Percentiles rank a stretch among this genome's conserved stretches.
These are phyloP conservation scores for Recurvirostra avosetta DNA, from an alignment of 2,113 vertebrate species.

Conservation along the genomic window DNA sequence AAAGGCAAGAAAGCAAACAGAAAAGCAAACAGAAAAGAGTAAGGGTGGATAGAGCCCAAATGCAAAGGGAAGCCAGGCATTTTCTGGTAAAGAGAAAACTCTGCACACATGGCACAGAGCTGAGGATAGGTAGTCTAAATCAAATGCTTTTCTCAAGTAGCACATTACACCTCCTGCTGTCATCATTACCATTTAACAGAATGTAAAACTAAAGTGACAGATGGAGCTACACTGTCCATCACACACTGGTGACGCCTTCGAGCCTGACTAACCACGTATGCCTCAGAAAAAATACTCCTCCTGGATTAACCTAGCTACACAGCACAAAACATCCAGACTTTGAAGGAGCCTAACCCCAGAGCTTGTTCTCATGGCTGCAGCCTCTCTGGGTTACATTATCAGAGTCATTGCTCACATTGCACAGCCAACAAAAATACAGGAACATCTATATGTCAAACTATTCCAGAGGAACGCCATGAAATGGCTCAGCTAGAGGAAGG, in stretches of 20 bases:
- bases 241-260: accelerated
- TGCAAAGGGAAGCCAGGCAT: background rate
- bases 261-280: background rate
- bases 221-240: background rate
- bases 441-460: background rate
- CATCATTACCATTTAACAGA: background rate
- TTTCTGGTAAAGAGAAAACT: background rate
- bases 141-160: background rate
- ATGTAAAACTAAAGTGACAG: background rate
- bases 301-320: background rate
- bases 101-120: background rate
- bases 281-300: background rate
- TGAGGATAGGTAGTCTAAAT: background rate
- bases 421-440: background rate
- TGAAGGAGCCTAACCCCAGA: background rate
- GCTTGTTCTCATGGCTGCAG: background rate
- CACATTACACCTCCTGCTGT: background rate
- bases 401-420: background rate
- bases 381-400: background rate
- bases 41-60: background rate
- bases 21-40: background rate
- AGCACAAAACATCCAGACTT: background rate
- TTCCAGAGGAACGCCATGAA: background rate
- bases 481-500: background rate
- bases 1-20: background rate